Conservation (phyloP, 2,888 invertebrate genomes). For the Argynnis bischoffii region DNA sequence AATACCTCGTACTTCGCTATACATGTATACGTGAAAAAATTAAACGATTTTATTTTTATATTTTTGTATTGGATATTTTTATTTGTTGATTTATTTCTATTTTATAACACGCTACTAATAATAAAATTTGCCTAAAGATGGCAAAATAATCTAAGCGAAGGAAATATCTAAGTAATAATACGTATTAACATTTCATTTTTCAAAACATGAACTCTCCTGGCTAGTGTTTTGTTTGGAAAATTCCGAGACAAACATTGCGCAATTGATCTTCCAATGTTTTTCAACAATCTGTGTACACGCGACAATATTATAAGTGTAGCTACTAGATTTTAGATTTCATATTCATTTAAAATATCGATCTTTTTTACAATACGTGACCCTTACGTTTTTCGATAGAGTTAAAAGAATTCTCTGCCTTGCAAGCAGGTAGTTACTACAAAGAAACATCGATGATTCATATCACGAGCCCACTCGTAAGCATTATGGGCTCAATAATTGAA, state of each 20-base stretch:
- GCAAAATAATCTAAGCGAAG: too few relatives aligned
- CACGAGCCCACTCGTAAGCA: slow-evolving; percentile 5
- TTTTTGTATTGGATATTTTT: too few relatives aligned
- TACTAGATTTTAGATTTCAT: background rate
- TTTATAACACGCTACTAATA: too few relatives aligned
- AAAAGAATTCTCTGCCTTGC: background rate
- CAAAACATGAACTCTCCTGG: slow-evolving; percentile 18
- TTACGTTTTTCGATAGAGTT: slow-evolving; percentile 7
- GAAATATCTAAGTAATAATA: too few relatives aligned
- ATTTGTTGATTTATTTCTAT: too few relatives aligned
- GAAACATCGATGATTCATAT: slow-evolving; percentile 11
- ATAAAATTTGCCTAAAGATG: background rate
- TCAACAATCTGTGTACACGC: slow-evolving; percentile 48
- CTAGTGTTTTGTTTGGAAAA: slow-evolving; percentile 66
- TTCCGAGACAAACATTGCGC: slow-evolving; percentile 66
- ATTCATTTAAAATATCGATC: slow-evolving; percentile 6
- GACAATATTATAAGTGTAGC: slow-evolving; percentile 3
- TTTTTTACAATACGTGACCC: background rate
- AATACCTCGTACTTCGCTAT: too few relatives aligned
- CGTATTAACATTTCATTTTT: slow-evolving; percentile 5
- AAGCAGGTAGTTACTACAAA: slow-evolving; percentile 17
- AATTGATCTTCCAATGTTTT: slow-evolving; percentile 51
- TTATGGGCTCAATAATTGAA: slow-evolving; percentile 2
- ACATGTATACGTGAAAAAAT: too few relatives aligned
- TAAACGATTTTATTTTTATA: too few relatives aligned